Base-by-base conservation (phyloP, 2,113 vertebrate genomes). In the Prietella phreatophila region DNA sequence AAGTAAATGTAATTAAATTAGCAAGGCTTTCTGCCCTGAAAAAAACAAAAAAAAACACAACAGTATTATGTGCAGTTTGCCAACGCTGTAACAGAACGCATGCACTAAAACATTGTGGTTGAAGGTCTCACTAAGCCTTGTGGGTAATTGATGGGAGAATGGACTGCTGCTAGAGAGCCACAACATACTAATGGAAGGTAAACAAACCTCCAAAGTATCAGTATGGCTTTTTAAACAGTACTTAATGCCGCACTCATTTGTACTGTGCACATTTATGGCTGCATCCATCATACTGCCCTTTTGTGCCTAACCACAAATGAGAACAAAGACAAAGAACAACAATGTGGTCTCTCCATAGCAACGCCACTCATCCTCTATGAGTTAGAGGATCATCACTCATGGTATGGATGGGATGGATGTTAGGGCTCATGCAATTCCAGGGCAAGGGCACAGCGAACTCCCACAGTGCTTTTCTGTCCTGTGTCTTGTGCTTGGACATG, bases 1-100 rank as follows among this genome's bases (percentile, higher is more conserved):
- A 79, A 83, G 86, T 82, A 83, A 89, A 58, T 83, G 84, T 90
- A 89, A 92, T 91, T 91, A 90, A 91, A 92, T 92, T 92, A 91
- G 82, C 89, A 89, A 86, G 86, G 50, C 60, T 90, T 88, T 88
- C 89, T 82, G 61, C 71, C 63, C 73, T 86, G 42, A 78, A 83
- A 86, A 84, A 81, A 86, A 87, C 8, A 33, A 85, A 84, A 76
- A 86, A 87, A 15, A 55, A 80, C 47, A 47, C 67, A 85, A 86
- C 87, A 90, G 83, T 75, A 75, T 92, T 85, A 91, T 90, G 89
- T 92, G 90, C 89, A 90, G 91, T 92, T 91, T 88, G 87, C 86
- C 89, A 88, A 71, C 42, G 63, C 61, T 71, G 80, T 86, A 87
- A 92, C 89, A 86, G 79, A 91, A 87, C 85, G 85, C 36, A 33